A percentile compares a stretch with the other conserved stretches of the same genome.
Evolutionary conservation across 1,140 invertebrate species (phyloP).

Genomic region (Drosophila tsacasi): DNA sequence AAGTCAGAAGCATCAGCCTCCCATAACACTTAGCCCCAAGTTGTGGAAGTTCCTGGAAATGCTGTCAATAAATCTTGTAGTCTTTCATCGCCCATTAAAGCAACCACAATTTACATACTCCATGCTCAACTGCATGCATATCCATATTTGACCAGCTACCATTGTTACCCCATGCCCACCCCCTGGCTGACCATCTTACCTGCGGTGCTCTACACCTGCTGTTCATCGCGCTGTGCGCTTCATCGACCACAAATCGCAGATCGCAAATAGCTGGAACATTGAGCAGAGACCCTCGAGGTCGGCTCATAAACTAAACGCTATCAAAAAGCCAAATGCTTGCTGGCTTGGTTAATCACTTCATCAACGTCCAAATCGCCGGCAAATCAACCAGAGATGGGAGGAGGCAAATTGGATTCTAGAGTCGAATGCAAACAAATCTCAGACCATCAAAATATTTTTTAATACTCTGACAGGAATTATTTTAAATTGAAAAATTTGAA

Average conservation of each 20-base stretch:
- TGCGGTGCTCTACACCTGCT: conserved; percentile 56
- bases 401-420: conserved; percentile 36
- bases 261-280: conserved; percentile 27
- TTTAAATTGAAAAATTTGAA: too few relatives aligned
- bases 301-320: conserved; percentile 71
- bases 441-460: conserved; percentile 44
- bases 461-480: conserved; percentile 15
- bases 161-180: background rate
- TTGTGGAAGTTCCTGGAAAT: conserved; percentile 8
- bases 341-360: conserved; percentile 75
- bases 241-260: conserved; percentile 36
- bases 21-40: background rate
- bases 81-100: conserved; percentile 21
- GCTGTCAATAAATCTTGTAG: conserved; percentile 21
- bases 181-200: background rate
- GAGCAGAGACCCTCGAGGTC: conserved; percentile 38
- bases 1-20: background rate
- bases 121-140: background rate
- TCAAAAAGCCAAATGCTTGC: conserved; percentile 49
- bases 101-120: conserved; percentile 41
- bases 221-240: conserved; percentile 19
- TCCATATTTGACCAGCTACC: conserved; percentile 21
- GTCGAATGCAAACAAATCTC: conserved; percentile 57
- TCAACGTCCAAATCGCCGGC: conserved; percentile 66
- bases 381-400: conserved; percentile 51